Conservation (phyloP, 2,113 vertebrate genomes). For the Vireo altiloquus region DNA sequence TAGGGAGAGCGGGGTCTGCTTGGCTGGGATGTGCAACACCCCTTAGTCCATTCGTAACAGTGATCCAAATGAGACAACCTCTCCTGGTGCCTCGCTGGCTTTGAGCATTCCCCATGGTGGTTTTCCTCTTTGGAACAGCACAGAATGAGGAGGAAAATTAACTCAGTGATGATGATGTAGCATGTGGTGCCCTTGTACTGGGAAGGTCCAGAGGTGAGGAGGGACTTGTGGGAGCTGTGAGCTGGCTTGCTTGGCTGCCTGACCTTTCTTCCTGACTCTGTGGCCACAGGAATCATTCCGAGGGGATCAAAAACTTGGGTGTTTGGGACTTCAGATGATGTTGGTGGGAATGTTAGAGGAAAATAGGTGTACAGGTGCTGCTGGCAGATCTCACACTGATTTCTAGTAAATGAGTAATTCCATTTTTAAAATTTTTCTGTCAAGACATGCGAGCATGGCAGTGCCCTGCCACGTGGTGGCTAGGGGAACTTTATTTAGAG, state of each 20-base stretch:
- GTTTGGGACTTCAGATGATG: background rate
- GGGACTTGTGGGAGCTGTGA: background rate
- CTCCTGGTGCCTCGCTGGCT: accelerated
- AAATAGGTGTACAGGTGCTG: background rate
- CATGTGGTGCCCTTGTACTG: accelerated
- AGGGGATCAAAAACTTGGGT: background rate
- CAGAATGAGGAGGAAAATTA: background rate
- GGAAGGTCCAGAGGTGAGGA: background rate
- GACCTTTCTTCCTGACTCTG: background rate
- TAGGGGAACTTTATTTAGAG: background rate
- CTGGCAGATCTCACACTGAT: background rate
- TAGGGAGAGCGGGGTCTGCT: background rate
- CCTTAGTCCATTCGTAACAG: background rate
- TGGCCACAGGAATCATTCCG: background rate
- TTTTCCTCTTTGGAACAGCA: background rate
- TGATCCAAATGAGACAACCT: background rate
- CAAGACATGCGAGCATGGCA: background rate
- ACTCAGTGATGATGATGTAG: accelerated
- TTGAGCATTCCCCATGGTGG: accelerated
- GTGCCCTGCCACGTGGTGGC: background rate
- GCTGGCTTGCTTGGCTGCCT: background rate
- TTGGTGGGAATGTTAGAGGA: background rate
- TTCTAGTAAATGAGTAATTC: background rate
- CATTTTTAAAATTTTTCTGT: background rate
- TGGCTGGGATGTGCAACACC: accelerated